phyloP scores from a whole-genome alignment of 30 jellyfish, hydroid and myxozoan species.

The Chrysaora quinquecirrha region DNA sequence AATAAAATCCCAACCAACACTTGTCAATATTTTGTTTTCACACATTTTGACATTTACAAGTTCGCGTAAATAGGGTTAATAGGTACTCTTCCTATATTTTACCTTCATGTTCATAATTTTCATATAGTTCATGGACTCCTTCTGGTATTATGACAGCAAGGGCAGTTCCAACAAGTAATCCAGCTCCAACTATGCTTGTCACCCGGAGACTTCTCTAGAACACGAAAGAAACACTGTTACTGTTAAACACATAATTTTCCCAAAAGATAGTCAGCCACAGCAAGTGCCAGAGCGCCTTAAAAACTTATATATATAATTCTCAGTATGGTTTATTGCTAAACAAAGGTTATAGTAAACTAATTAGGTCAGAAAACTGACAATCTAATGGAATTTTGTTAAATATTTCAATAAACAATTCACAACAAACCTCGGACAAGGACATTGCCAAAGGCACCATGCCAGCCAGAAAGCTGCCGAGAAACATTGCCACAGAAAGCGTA shows the following conservation, averaged over 20 bases:
- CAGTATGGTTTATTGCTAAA: too few species aligned
- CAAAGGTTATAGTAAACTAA: neutral
- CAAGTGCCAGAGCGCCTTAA: too few species aligned
- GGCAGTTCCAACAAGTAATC: slow-evolving; percentile 95
- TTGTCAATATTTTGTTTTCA: too few species aligned
- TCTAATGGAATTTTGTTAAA: neutral
- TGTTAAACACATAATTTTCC: neutral
- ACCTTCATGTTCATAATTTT: slow-evolving; percentile 57
- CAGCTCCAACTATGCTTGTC: slow-evolving; percentile 90
- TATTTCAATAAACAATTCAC: too few species aligned
- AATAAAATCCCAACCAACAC: too few species aligned
- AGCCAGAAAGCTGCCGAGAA: slow-evolving; percentile 87
- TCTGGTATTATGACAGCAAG: slow-evolving; percentile 96
- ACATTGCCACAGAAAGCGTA: slow-evolving; percentile 88
- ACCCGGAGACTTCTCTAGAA: slow-evolving; percentile 80
- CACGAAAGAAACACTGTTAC: neutral
- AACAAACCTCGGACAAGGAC: slow-evolving; percentile 95
- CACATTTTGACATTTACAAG: too few species aligned
- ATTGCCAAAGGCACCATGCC: slow-evolving; percentile 85
- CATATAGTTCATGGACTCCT: slow-evolving; percentile 96
- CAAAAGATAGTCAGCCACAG: neutral
- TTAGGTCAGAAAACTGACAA: neutral
- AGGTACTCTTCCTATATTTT: too few species aligned
- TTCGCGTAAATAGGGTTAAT: too few species aligned
- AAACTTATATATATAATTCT: too few species aligned